Evolutionary conservation across 2,113 vertebrate genomes (phyloP).

Genomic region (Heterotilapia buettikoferi): DNA sequence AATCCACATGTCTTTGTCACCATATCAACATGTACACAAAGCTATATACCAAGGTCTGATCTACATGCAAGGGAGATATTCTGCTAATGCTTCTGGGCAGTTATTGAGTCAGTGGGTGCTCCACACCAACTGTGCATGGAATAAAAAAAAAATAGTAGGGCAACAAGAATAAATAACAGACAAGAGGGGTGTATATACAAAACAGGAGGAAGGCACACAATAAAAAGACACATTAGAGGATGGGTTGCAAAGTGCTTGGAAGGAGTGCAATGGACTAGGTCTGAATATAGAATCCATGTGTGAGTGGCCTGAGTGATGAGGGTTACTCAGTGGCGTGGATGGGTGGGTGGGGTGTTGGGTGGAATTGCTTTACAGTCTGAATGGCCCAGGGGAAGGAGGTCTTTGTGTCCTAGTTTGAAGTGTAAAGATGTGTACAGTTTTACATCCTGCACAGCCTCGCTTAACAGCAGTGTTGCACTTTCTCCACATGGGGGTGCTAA

Average conservation of each 20-base stretch:
- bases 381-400: neutral
- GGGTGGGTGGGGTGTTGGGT: neutral
- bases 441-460: constrained; percentile 1
- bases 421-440: neutral
- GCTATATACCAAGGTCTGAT: neutral
- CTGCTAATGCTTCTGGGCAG: neutral
- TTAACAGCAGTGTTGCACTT: constrained; percentile 5
- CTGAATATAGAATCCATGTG: neutral
- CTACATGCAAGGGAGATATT: neutral
- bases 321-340: accelerated
- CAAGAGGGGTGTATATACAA: neutral
- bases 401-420: neutral
- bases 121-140: neutral
- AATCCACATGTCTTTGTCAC: neutral
- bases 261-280: neutral
- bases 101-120: neutral
- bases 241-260: accelerated
- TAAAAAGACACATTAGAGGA: neutral
- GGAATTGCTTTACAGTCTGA: neutral
- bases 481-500: constrained; percentile 26
- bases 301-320: neutral
- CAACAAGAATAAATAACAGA: neutral
- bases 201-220: neutral
- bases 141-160: neutral
- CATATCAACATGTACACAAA: neutral